Evolutionary conservation across 2,113 vertebrate genomes (phyloP).

Genomic region (Anhinga rufa): DNA sequence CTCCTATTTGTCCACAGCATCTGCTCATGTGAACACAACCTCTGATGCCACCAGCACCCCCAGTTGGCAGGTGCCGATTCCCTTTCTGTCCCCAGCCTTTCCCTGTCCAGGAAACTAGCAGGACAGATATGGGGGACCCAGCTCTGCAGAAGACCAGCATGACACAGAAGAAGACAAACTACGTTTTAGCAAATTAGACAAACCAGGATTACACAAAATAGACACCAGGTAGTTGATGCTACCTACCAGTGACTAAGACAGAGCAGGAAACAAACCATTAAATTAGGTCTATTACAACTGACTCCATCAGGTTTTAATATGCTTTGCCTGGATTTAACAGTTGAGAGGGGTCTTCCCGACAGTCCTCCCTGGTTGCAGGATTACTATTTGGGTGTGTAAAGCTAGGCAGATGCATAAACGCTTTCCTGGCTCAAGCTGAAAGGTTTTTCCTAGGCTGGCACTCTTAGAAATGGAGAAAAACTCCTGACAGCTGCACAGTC

Average conservation of each 20-base stretch:
- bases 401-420: not conserved
- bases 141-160: not conserved
- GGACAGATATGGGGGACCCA: not conserved
- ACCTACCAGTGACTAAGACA: not conserved
- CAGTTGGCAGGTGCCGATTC: not conserved
- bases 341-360: not conserved
- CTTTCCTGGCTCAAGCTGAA: not conserved
- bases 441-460: not conserved
- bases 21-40: not conserved
- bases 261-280: not conserved
- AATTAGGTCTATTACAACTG: not conserved
- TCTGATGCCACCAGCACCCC: not conserved
- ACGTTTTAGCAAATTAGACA: not conserved
- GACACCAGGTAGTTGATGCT: not conserved
- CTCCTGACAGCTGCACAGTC: not conserved
- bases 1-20: not conserved
- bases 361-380: not conserved
- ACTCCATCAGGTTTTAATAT: not conserved
- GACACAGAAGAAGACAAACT: not conserved
- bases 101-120: not conserved
- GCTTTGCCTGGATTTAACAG: not conserved
- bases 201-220: not conserved
- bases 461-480: not conserved
- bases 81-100: not conserved
- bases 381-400: not conserved